Evolutionary conservation across 64 coral and sea anemone genomes (phyloP), one percentile per base, ranked within the genome.

Genomic region (Astreopora myriophthalma): DNA sequence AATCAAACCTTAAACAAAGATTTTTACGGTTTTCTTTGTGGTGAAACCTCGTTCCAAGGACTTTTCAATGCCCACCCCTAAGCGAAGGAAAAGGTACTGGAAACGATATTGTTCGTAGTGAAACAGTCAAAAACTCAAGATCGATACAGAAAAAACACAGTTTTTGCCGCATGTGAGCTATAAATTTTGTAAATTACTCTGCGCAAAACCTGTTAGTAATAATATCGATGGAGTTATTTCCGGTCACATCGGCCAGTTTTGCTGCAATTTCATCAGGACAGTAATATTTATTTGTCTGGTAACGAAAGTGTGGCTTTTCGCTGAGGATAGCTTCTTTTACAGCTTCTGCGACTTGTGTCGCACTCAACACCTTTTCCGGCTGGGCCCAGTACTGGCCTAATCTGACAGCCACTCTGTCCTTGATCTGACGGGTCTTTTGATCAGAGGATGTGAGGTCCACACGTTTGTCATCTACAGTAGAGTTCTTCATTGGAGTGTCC

Each of bases 281-380:
- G 33, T 86, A 92, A 38, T 64, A 60, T 80, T 92, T 92, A 73
- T 92, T 86, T n/a, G 90, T 92, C 73, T 92, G 90, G 70, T 92
- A 92, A 8, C 80, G 90, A 5, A 92, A 65, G 36, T 92, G 55
- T 16, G 90, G 90, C 24, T 66, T 86, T 6, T 92, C 69, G n/a
- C 69, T 40, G 0, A 92, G 70, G 36, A 92, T 64, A 13, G 69
- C 80, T 27, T 92, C 90, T 34, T 63, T 62, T 28, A 92, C 65
- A 19, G 73, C 80, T 60, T 86, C 90, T 19, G 90, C 90, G 14
- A 92, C 80, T 92, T 86, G 69, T 19, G 65, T 38, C 5, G 90
- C 70, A 9, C 63, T 86, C 20, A 85, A 60, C 26, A 92, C 71
- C n/a, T n/a, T n/a, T 22, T 39, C 71, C 22, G 71, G 71, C 17